Evolutionary conservation across 2,797 vertebrate genomes (phyloP), one percentile per base, ranked within the genome.

Genomic region (Phrynocephalus vlangalii): DNA sequence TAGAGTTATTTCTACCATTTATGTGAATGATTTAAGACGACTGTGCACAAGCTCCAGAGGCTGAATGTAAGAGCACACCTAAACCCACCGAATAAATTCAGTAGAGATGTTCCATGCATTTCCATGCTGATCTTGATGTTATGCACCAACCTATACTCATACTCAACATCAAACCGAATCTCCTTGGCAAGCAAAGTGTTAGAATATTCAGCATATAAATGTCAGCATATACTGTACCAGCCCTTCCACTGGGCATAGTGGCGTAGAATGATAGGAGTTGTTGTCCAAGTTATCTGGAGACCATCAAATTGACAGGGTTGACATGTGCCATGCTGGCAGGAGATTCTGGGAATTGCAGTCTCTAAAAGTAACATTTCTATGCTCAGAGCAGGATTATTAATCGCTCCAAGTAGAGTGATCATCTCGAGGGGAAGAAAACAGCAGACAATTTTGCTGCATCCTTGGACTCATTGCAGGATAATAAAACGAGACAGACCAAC

Each of bases 381-480:
- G 60, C 18, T 63, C 60, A 2, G 60, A n/a, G 15, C 16, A 38
- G 33, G 6, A 44, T 86, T 80, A 86, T 63, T 60, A 71, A 72
- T 63, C 28, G 38, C 73, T 80, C 24, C 7, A 72, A 22, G 9
- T 28, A 60, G 22, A 80, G 50, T 15, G 38, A 60, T 73, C 26
- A 80, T 80, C 78, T 63, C 15, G 20, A 80, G 24, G 82, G 3
- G 24, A 79, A 24, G 33, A 78, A 70, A 82, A 72, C 50, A 70
- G 72, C 26, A 63, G 67, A 77, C 24, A 11, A 79, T 68, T 68
- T 56, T 79, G 71, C 66, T 30, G 10, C 10, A 44, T 77, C 67
- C 67, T 84, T 84, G 10, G 66, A 63, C 60, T 83, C 20, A 79
- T 84, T 79, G 72, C 56, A 50, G 52, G 28, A 72, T 79, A 78